Conservation (phyloP, 2,888 invertebrate genomes). For the Aelia acuminata region DNA sequence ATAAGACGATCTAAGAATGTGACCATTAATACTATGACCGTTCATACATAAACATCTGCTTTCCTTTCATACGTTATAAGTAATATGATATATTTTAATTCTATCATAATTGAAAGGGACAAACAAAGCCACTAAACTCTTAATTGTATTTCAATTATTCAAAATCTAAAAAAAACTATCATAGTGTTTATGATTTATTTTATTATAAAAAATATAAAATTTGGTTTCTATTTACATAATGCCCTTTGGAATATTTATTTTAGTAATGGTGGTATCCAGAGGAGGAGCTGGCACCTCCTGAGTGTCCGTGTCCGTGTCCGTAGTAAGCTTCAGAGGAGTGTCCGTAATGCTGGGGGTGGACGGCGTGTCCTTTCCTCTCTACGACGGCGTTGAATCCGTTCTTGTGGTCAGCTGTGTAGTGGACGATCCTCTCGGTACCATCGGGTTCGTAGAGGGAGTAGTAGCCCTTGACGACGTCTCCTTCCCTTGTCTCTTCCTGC, state of each 20-base stretch:
- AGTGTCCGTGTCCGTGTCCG: constrained; percentile 39
- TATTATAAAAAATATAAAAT: constrained; percentile 27
- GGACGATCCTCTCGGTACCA: constrained; percentile 60
- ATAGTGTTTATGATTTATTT: neutral
- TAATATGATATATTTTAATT: no score
- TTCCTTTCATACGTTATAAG: no score
- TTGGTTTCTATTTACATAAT: neutral
- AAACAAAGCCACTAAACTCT: no score
- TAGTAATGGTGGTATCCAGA: constrained; percentile 1
- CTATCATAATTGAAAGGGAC: no score
- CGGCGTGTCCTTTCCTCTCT: constrained; percentile 60
- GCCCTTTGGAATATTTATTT: neutral
- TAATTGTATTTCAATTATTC: no score
- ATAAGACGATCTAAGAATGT: no score
- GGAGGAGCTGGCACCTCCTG: constrained; percentile 10
- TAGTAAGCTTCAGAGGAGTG: constrained; percentile 53
- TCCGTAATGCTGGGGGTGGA: constrained; percentile 62
- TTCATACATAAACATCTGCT: no score
- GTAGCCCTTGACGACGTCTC: constrained; percentile 64
- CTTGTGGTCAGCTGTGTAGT: constrained; percentile 62
- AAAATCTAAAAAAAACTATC: neutral
- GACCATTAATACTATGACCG: no score
- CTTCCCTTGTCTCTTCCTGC: constrained; percentile 65
- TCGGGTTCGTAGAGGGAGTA: constrained; percentile 62
- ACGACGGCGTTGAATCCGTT: constrained; percentile 63